phyloP scores from a whole-genome alignment of 2,113 vertebrate species.

The Pedetes capensis region DNA sequence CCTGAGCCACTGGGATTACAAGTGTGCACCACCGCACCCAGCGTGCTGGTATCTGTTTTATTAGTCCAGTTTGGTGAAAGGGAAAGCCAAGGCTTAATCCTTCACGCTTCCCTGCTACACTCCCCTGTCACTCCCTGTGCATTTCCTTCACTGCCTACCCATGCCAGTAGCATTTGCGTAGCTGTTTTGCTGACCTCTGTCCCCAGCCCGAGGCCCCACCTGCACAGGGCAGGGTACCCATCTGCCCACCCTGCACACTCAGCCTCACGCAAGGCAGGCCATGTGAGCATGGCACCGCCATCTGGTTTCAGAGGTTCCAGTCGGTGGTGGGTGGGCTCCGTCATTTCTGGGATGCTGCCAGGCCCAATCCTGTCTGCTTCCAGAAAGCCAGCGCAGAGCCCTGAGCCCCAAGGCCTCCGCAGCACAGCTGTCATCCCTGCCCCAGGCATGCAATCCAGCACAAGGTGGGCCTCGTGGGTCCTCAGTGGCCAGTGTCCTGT shows the following conservation, averaged over 20 bases:
- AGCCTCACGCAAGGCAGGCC: background rate
- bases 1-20: too few species aligned
- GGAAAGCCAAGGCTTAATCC: background rate
- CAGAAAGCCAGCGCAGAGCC: background rate
- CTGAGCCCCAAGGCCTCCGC: background rate
- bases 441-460: fast-evolving
- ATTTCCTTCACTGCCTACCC: background rate
- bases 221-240: background rate
- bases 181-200: background rate
- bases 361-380: background rate
- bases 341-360: background rate
- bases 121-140: background rate
- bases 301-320: background rate
- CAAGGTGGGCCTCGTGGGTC: fast-evolving
- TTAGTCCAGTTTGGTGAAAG: background rate
- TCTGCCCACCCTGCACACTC: background rate
- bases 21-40: too few species aligned
- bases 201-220: background rate
- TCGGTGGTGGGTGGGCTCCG: too few species aligned
- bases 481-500: too few species aligned
- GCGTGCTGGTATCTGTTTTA: too few species aligned
- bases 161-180: too few species aligned
- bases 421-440: background rate
- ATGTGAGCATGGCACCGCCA: fast-evolving
- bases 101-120: background rate